Conservation (phyloP, 2,113 vertebrate genomes). For the Pseudorasbora parva region DNA sequence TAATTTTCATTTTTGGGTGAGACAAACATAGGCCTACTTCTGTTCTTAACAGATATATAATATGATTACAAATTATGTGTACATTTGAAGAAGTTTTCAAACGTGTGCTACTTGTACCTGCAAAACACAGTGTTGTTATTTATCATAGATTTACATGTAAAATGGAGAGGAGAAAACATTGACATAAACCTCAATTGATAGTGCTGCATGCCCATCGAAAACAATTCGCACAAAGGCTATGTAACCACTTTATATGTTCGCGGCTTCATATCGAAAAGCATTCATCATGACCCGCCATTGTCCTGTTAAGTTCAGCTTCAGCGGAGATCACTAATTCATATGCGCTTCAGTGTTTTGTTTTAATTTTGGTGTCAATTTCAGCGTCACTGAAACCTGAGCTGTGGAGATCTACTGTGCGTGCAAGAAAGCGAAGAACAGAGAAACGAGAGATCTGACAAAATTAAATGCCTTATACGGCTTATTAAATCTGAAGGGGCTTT, state of each 20-base stretch:
- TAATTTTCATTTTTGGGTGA: no score
- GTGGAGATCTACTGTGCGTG: constrained; percentile 52
- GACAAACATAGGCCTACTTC: not conserved
- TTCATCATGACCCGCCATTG: not conserved
- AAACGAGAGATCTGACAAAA: constrained; percentile 20
- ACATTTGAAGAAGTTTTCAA: not conserved
- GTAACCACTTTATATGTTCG: constrained; percentile 4
- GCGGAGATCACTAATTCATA: constrained; percentile 65
- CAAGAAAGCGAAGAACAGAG: not conserved
- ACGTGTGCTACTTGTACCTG: not conserved
- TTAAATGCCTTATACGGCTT: not conserved
- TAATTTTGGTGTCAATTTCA: constrained; percentile 67
- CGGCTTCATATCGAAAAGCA: constrained; percentile 5
- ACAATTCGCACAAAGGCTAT: not conserved
- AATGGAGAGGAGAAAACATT: no score
- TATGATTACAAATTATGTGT: not conserved
- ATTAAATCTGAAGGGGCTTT: constrained; percentile 1
- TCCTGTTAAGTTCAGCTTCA: constrained; percentile 15
- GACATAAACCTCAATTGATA: no score
- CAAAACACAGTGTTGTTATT: no score
- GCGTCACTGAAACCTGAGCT: constrained; percentile 64
- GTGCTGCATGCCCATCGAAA: not conserved
- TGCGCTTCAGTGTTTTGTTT: constrained; percentile 54
- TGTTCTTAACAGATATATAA: not conserved
- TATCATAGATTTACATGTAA: no score